These are phyloP conservation scores for Dasypogon diadema DNA, from an alignment of 2,888 invertebrate species.

Conservation along the genomic window DNA sequence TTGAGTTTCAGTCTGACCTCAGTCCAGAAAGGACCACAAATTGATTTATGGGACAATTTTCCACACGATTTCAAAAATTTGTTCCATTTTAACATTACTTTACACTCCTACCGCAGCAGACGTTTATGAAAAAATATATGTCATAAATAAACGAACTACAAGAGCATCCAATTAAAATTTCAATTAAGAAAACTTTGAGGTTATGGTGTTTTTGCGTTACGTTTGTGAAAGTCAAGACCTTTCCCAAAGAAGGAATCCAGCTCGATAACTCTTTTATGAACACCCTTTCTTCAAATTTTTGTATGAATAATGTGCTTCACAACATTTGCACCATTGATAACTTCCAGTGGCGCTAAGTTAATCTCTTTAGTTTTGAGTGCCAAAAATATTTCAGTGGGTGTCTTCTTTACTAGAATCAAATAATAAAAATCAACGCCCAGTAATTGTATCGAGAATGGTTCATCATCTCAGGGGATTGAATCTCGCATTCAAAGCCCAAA, in stretches of 20 bases:
- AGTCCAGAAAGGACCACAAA: background rate
- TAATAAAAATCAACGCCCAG: conserved; percentile 36
- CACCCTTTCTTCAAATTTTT: too few species aligned
- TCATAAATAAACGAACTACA: background rate
- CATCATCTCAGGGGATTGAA: conserved; percentile 12
- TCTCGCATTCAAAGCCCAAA: background rate
- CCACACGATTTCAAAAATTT: conserved; percentile 30
- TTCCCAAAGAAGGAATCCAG: too few species aligned
- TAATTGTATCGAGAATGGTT: conserved; percentile 5
- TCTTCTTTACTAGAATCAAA: conserved; percentile 5
- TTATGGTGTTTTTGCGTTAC: too few species aligned
- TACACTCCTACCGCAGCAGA: background rate
- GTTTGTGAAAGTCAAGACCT: too few species aligned
- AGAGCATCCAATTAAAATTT: conserved; percentile 26
- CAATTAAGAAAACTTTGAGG: background rate
- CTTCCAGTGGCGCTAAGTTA: conserved; percentile 12
- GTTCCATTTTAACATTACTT: conserved; percentile 2
- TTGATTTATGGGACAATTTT: conserved; percentile 43
- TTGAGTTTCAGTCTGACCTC: conserved; percentile 6
- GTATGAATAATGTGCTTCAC: background rate
- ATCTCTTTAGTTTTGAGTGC: conserved; percentile 10
- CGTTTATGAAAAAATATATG: background rate
- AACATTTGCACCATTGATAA: background rate
- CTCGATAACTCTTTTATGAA: too few species aligned
- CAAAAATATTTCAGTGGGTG: conserved; percentile 41